Percentiles rank a stretch among this genome's conserved stretches.
These are phyloP conservation scores for Agrilus cyanescens DNA, from an alignment of 2,888 invertebrate genomes.

Conservation along the genomic window DNA sequence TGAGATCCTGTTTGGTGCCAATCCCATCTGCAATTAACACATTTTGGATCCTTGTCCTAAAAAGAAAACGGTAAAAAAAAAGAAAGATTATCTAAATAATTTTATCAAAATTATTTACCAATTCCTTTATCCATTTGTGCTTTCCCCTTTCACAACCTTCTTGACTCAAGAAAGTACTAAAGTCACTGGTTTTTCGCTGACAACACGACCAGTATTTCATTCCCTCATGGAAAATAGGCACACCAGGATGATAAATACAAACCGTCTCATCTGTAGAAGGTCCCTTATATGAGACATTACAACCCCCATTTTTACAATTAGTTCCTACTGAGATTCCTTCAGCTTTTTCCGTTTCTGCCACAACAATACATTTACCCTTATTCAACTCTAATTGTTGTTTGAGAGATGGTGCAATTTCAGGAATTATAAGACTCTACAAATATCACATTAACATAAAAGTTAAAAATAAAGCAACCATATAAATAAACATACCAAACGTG, in stretches of 20 bases:
- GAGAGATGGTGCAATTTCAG: slow-evolving; percentile 53
- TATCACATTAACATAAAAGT: background rate
- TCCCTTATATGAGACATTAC: slow-evolving; percentile 57
- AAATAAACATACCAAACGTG: slow-evolving; percentile 35
- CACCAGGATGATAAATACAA: slow-evolving; percentile 78
- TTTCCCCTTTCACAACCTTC: slow-evolving; percentile 75
- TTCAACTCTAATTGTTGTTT: slow-evolving; percentile 44
- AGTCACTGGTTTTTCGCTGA: slow-evolving; percentile 84
- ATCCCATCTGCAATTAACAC: slow-evolving; percentile 67
- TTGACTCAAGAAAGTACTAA: slow-evolving; percentile 83
- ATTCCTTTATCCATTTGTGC: slow-evolving; percentile 74
- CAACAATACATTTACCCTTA: background rate
- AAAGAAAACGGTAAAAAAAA: background rate
- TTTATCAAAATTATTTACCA: slow-evolving; percentile 30
- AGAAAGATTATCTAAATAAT: no score
- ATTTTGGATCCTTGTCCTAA: slow-evolving; percentile 28
- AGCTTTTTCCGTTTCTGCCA: slow-evolving; percentile 21
- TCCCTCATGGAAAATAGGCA: slow-evolving; percentile 92
- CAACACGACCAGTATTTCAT: slow-evolving; percentile 98
- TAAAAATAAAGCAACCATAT: background rate
- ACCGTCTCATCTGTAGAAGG: slow-evolving; percentile 45
- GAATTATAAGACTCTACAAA: slow-evolving; percentile 38
- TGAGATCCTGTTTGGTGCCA: slow-evolving; percentile 87
- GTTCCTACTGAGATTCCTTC: slow-evolving; percentile 55
- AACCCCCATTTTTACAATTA: slow-evolving; percentile 75